Percentiles rank a stretch among this genome's conserved stretches.
These are phyloP conservation scores for Oryzias melastigma DNA, from an alignment of 2,113 vertebrate species.

Conservation along the genomic window DNA sequence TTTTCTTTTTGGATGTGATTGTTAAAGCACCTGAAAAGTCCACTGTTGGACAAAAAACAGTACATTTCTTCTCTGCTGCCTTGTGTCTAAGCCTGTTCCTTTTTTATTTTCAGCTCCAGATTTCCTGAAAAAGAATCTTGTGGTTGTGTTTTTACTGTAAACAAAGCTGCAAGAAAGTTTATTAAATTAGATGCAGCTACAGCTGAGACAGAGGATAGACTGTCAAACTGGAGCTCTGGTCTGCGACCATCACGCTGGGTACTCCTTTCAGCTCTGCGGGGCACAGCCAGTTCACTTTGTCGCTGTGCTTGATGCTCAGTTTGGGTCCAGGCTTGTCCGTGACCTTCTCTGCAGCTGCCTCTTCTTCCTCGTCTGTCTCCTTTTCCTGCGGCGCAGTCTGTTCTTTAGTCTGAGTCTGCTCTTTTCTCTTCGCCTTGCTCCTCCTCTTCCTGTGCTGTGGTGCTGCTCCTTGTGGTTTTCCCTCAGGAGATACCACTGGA, in stretches of 20 bases:
- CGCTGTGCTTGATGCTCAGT: slow-evolving; percentile 83
- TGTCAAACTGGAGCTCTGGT: slow-evolving; percentile 83
- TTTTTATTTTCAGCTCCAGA: too few species aligned
- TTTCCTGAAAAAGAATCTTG: too few species aligned
- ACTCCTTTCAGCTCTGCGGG: slow-evolving; percentile 81
- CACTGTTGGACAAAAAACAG: too few species aligned
- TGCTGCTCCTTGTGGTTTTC: slow-evolving; percentile 50
- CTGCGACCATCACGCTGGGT: slow-evolving; percentile 85
- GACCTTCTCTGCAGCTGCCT: slow-evolving; percentile 26
- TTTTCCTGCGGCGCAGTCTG: slow-evolving; percentile 7
- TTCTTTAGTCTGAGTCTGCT: slow-evolving; percentile 22
- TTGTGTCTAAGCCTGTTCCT: too few species aligned
- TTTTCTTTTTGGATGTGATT: slow-evolving; percentile 24
- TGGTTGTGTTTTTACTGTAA: too few species aligned
- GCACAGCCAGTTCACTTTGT: slow-evolving; percentile 95
- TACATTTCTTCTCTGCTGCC: too few species aligned
- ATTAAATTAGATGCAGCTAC: slow-evolving; percentile 15
- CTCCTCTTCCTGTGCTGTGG: slow-evolving; percentile 76
- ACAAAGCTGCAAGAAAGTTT: too few species aligned
- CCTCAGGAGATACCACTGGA: slow-evolving; percentile 71
- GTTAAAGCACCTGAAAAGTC: too few species aligned
- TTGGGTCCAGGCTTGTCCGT: slow-evolving; percentile 69
- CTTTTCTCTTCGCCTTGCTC: slow-evolving; percentile 63
- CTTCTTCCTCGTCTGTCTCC: slow-evolving; percentile 24
- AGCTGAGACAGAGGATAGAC: slow-evolving; percentile 77